A percentile compares a stretch with the other conserved stretches of the same genome.
Conservation (phyloP, 2,888 invertebrate genomes). For the Heliconius charithonia region DNA sequence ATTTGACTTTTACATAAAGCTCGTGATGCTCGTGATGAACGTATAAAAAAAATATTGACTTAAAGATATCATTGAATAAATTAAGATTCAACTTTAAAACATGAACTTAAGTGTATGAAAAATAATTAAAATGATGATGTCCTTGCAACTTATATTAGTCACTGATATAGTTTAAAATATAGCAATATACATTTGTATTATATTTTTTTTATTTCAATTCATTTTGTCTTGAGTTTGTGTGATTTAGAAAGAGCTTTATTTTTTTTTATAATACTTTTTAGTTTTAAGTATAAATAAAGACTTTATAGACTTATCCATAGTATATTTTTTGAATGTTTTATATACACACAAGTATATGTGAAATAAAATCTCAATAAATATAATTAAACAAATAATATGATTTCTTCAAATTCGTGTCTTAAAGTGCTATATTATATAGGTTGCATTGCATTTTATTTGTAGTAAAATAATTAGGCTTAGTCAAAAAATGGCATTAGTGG, state of each 20-base stretch:
- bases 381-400: background rate
- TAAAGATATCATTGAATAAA: background rate
- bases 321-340: background rate
- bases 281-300: background rate
- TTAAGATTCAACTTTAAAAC: background rate
- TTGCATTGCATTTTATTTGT: background rate
- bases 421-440: no score
- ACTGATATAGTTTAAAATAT: no score
- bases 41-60: background rate
- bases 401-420: background rate
- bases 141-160: no score
- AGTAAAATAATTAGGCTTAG: background rate
- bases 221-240: no score
- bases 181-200: background rate
- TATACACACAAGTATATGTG: background rate
- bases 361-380: background rate
- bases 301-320: background rate
- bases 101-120: background rate
- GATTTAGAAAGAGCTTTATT: background rate
- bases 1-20: slow-evolving; percentile 1
- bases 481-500: background rate
- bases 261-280: background rate
- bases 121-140: no score
- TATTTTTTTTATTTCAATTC: background rate
- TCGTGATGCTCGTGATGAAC: background rate